Percentiles rank a stretch among this genome's conserved stretches.
Conservation (phyloP, 1,140 invertebrate genomes). For the Apis laboriosa region DNA sequence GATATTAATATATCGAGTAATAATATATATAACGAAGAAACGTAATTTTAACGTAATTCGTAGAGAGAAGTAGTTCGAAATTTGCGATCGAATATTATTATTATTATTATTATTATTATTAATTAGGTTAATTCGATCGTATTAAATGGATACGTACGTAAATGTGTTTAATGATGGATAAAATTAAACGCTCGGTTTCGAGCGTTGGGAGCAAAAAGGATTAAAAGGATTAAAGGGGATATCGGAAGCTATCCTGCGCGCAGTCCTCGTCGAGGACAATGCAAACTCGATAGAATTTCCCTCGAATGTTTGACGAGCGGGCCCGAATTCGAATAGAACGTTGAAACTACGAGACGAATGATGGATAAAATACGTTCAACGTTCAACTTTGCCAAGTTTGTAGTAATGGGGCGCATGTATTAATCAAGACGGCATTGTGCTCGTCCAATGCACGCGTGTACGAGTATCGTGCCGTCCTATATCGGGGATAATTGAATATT, state of each 20-base stretch:
- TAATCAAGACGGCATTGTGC: slow-evolving; percentile 60
- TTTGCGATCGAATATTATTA: too few species aligned
- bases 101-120: too few species aligned
- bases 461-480: slow-evolving; percentile 52
- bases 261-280: neutral
- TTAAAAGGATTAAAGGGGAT: slow-evolving; percentile 23
- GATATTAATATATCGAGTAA: too few species aligned
- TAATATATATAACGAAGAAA: too few species aligned
- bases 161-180: neutral
- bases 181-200: neutral
- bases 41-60: too few species aligned
- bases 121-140: too few species aligned
- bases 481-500: slow-evolving; percentile 53
- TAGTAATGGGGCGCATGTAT: slow-evolving; percentile 52
- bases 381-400: slow-evolving; percentile 53
- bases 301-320: slow-evolving; percentile 55
- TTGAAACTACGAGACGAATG: slow-evolving; percentile 49
- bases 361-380: slow-evolving; percentile 46
- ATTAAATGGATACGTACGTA: too few species aligned
- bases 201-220: neutral
- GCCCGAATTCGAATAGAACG: slow-evolving; percentile 48
- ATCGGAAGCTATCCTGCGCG: neutral
- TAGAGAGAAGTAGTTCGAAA: too few species aligned
- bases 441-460: slow-evolving; percentile 26
- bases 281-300: slow-evolving; percentile 42